Conservation (phyloP, 2,113 vertebrate species). For the Stigmatopora nigra region DNA sequence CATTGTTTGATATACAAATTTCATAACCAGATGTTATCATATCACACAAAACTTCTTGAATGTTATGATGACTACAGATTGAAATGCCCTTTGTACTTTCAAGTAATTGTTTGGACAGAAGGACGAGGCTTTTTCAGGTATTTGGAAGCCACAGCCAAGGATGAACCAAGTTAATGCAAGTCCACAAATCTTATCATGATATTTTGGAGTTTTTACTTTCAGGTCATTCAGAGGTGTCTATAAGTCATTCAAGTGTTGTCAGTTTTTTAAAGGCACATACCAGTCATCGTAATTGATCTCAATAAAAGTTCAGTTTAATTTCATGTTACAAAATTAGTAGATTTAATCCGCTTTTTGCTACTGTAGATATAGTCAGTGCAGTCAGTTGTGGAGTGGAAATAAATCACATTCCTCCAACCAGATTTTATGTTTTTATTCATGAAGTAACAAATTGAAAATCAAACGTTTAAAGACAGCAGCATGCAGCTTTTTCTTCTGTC, state of each 20-base stretch:
- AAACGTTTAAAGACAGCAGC: slow-evolving; percentile 46
- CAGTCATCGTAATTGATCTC: too few relatives aligned
- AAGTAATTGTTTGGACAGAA: not conserved
- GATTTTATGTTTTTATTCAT: slow-evolving; percentile 53
- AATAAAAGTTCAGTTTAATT: too few relatives aligned
- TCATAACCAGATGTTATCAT: not conserved
- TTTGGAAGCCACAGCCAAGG: not conserved
- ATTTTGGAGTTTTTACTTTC: not conserved
- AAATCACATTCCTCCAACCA: not conserved
- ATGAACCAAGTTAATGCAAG: too few relatives aligned
- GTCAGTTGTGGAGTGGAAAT: not conserved
- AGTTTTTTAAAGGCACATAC: too few relatives aligned
- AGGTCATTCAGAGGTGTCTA: not conserved
- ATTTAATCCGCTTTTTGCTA: too few relatives aligned
- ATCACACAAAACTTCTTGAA: too few relatives aligned
- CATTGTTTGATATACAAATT: not conserved
- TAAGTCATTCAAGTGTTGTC: too few relatives aligned
- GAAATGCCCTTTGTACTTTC: not conserved
- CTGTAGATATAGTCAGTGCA: not conserved
- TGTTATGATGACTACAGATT: too few relatives aligned
- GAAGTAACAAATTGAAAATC: slow-evolving; percentile 59
- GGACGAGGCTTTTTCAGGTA: not conserved
- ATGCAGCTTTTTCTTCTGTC: slow-evolving; percentile 38
- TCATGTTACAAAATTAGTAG: too few relatives aligned
- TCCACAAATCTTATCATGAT: too few relatives aligned